Conservation (phyloP, 2,113 vertebrate species). For the Pycnonotus jocosus region DNA sequence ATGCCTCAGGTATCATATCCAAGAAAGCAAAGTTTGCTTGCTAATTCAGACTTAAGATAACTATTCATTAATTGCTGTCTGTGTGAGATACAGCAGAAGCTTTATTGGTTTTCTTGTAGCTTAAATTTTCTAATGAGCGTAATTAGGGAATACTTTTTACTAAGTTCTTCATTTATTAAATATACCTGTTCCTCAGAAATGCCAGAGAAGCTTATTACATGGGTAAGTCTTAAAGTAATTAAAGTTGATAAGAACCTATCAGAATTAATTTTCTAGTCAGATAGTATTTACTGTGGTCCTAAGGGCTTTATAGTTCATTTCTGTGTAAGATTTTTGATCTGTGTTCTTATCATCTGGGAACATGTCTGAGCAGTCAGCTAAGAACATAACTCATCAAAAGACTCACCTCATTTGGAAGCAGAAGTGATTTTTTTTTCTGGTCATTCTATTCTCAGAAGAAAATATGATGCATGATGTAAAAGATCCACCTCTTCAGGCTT, state of each 20-base stretch:
- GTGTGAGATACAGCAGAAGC: background rate
- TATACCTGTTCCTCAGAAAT: background rate
- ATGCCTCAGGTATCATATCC: background rate
- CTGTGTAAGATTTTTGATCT: background rate
- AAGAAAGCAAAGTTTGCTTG: background rate
- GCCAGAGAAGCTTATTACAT: background rate
- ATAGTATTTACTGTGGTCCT: slow-evolving; percentile 3
- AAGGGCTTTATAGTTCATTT: slow-evolving; percentile 21
- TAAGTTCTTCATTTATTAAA: slow-evolving; percentile 11
- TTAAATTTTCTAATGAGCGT: background rate
- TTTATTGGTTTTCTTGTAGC: slow-evolving; percentile 19
- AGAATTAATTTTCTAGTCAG: background rate
- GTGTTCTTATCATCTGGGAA: background rate
- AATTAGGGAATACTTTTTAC: slow-evolving; percentile 14
- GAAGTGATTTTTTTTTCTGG: background rate
- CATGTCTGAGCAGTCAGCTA: background rate
- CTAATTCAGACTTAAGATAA: slow-evolving; percentile 19
- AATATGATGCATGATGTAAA: background rate
- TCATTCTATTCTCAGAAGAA: background rate
- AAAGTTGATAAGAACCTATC: background rate
- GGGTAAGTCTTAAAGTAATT: slow-evolving; percentile 31
- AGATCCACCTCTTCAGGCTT: background rate
- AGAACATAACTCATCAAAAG: background rate
- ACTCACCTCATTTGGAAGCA: background rate
- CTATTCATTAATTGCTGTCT: slow-evolving; percentile 15